A percentile compares a stretch with the other conserved stretches of the same genome.
phyloP scores from a whole-genome alignment of 2,888 invertebrate genomes.

The Eledona agricola region DNA sequence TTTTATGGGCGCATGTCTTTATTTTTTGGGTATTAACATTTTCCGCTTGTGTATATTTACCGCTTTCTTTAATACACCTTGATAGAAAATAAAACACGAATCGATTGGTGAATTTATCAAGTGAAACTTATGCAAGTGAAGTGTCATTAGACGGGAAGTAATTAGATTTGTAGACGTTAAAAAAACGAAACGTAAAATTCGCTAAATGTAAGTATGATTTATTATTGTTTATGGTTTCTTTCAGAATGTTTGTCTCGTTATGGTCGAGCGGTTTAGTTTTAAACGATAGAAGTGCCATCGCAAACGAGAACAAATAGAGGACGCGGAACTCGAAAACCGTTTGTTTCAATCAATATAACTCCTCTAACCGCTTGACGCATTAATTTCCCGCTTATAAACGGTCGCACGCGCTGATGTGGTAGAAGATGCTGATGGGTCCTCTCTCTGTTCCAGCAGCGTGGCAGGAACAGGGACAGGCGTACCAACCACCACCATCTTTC shows the following conservation, averaged over 20 bases:
- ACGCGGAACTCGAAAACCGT: neutral
- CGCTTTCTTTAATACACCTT: constrained; percentile 22
- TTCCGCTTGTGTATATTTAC: constrained; percentile 27
- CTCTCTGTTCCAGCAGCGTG: constrained; percentile 58
- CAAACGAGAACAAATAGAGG: constrained; percentile 6
- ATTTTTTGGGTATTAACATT: constrained; percentile 31
- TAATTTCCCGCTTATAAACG: constrained; percentile 12
- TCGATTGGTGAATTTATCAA: constrained; percentile 5
- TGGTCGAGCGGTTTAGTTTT: neutral
- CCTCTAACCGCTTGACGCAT: constrained; percentile 10
- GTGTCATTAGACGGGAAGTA: constrained; percentile 17
- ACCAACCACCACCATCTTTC: constrained; percentile 42
- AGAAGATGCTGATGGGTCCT: constrained; percentile 52
- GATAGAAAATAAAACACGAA: constrained; percentile 10
- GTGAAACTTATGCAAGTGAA: constrained; percentile 21
- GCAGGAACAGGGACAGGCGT: constrained; percentile 52
- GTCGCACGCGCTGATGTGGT: constrained; percentile 35
- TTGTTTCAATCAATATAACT: neutral
- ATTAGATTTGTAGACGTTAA: constrained; percentile 1
- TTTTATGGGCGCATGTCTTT: constrained; percentile 27
- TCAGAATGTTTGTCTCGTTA: constrained; percentile 2
- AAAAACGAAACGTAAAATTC: constrained; percentile 2
- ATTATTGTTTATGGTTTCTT: constrained; percentile 8
- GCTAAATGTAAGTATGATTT: constrained; percentile 19
- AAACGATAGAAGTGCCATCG: constrained; percentile 12